Evolutionary conservation across 2,797 vertebrate genomes (phyloP).

Genomic region (Ptychadena robeensis): DNA sequence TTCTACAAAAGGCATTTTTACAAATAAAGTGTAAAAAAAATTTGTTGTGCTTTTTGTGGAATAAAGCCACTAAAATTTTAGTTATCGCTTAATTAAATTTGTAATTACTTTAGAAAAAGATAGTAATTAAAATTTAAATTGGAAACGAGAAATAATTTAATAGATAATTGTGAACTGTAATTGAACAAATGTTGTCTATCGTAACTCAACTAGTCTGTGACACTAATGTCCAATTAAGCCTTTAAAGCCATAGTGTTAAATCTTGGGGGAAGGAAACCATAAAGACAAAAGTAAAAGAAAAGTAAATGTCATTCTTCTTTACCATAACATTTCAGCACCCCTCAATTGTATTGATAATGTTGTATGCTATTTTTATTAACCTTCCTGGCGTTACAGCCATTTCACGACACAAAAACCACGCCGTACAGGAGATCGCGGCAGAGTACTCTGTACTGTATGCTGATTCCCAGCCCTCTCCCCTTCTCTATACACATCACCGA

Average conservation of each 20-base stretch:
- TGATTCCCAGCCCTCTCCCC: too few relatives aligned
- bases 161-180: slow-evolving; percentile 41
- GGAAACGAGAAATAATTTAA: slow-evolving; percentile 49
- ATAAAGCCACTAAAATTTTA: slow-evolving; percentile 13
- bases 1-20: neutral
- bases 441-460: too few relatives aligned
- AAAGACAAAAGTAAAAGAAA: slow-evolving; percentile 4
- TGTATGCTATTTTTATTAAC: neutral
- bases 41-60: slow-evolving; percentile 6
- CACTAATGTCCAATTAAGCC: slow-evolving; percentile 9
- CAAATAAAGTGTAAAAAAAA: slow-evolving; percentile 14
- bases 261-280: too few relatives aligned
- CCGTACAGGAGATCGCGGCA: too few relatives aligned
- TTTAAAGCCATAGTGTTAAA: slow-evolving; percentile 8
- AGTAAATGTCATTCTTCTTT: neutral
- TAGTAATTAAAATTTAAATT: slow-evolving; percentile 57
- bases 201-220: slow-evolving; percentile 32
- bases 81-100: slow-evolving; percentile 48
- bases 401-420: too few relatives aligned
- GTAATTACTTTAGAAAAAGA: slow-evolving; percentile 46
- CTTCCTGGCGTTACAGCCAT: too few relatives aligned
- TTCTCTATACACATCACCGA: too few relatives aligned
- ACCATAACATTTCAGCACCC: neutral
- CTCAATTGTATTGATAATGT: neutral
- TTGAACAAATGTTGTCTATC: slow-evolving; percentile 35